A percentile compares a stretch with the other conserved stretches of the same genome.
These are phyloP conservation scores for Caiman crocodilus DNA, from an alignment of 2,797 vertebrate species.

Conservation along the genomic window DNA sequence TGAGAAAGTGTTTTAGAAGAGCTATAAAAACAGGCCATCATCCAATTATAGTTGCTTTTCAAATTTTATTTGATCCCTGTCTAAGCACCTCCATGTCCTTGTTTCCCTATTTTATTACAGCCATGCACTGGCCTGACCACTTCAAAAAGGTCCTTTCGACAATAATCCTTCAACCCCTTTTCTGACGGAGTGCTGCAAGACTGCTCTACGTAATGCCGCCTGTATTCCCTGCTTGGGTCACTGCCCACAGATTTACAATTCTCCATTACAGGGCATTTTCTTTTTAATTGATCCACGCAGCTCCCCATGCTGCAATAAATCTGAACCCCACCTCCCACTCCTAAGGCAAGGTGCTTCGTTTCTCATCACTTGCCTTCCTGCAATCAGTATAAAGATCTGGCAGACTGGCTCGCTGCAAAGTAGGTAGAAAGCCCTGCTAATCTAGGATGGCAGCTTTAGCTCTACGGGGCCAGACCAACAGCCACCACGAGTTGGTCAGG, in stretches of 20 bases:
- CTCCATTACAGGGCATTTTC: not conserved
- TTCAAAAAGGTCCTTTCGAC: conserved; percentile 22
- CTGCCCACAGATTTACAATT: not conserved
- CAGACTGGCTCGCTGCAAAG: not conserved
- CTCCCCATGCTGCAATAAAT: not conserved
- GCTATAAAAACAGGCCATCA: conserved; percentile 4
- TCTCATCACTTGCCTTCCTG: not conserved
- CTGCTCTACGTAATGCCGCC: conserved; percentile 21
- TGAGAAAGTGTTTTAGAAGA: conserved; percentile 53
- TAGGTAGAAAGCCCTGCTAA: not conserved
- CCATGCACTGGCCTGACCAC: accelerated
- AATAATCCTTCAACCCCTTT: conserved; percentile 24
- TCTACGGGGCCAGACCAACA: not conserved
- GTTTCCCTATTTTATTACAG: conserved; percentile 28
- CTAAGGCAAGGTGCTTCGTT: not conserved
- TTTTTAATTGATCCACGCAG: not conserved
- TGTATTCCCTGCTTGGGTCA: not conserved
- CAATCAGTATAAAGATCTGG: not conserved
- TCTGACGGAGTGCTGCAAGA: accelerated
- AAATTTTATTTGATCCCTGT: conserved; percentile 27
- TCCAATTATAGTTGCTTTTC: conserved; percentile 58
- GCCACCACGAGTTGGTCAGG: not conserved
- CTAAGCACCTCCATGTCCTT: not conserved
- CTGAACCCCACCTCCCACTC: not conserved
- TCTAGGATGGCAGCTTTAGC: not conserved